Percentiles rank a stretch among this genome's conserved stretches.
Conservation (phyloP, 1,140 invertebrate genomes). For the Drosophila yakuba region DNA sequence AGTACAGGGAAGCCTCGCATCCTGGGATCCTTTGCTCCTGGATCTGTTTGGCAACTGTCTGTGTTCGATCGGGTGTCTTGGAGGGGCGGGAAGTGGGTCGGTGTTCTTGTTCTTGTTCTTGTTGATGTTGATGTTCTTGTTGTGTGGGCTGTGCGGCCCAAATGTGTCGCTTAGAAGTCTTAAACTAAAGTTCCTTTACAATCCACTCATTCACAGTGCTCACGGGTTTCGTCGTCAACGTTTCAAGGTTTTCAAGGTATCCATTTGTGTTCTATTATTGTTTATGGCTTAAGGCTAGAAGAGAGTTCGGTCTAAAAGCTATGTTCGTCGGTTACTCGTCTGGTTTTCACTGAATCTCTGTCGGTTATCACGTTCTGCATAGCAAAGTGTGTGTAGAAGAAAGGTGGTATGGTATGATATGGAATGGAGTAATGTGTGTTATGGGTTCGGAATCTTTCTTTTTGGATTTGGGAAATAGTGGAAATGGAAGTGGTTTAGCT, state of each 20-base stretch:
- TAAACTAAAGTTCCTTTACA: constrained; percentile 55
- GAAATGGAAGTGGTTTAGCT: constrained; percentile 37
- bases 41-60: constrained; percentile 22
- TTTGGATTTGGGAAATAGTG: constrained; percentile 32
- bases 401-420: constrained; percentile 16
- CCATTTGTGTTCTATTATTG: constrained; percentile 30
- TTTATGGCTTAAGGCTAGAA: constrained; percentile 74
- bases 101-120: constrained; percentile 21
- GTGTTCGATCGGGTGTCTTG: constrained; percentile 45
- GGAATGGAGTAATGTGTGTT: constrained; percentile 21
- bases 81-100: constrained; percentile 26
- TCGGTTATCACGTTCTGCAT: constrained; percentile 74
- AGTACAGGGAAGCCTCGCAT: constrained; percentile 52
- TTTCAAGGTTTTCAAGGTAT: constrained; percentile 52
- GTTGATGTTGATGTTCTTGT: constrained; percentile 30
- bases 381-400: constrained; percentile 52
- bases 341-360: constrained; percentile 68
- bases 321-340: constrained; percentile 67
- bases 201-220: constrained; percentile 49
- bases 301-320: constrained; percentile 70
- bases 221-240: constrained; percentile 41
- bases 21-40: constrained; percentile 13
- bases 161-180: constrained; percentile 74
- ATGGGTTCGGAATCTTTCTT: constrained; percentile 27
- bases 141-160: constrained; percentile 58